Base-by-base conservation (phyloP, 2,888 invertebrate genomes). In the Nebria brevicollis region DNA sequence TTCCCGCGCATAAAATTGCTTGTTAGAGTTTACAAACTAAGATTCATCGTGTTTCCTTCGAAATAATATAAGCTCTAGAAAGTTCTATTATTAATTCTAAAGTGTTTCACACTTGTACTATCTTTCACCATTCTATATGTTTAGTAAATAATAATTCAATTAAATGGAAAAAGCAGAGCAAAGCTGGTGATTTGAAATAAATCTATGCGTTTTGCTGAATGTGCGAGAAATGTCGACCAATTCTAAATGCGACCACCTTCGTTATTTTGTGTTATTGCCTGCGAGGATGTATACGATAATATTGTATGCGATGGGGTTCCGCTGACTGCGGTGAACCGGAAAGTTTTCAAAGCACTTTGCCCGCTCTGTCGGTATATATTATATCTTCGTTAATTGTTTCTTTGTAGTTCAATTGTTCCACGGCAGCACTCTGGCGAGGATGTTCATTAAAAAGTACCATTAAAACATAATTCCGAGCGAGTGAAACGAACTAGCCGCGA, bases 351-450 rank as follows among this genome's bases (percentile, higher is more conserved):
- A 42, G 20, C 75, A 75, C 70, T 68, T 20, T 75, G 68, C 20
- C 70, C 75, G 34, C 34, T 70, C 70, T 26, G 80, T 86, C 85
- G 84, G 84, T 84, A 85, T 87, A 88, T 88, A 88, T 88, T 88
- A 88, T 87, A 87, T 87, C 87, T 87, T 87, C 87, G 88, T 88
- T 88, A 88, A 88, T 88, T 88, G 88, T 87, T 87, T 87, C 87
- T 87, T 88, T 88, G 87, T 88, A 87, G 86, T 86, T 85, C 85
- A 84, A 86, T 87, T 80, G 80, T 80, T 87, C 87, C 86, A 86
- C 86, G 86, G 85, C 86, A 86, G 87, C 85, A 85, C 86, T 84
- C 86, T 85, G 85, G 64, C 25, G 75, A 70, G 75, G 86, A 86
- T 87, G 87, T 87, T 87, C 87, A 87, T 87, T 87, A 87, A 87